phyloP scores from a whole-genome alignment of 2,797 vertebrate species.

The Lutjanus argentimaculatus region DNA sequence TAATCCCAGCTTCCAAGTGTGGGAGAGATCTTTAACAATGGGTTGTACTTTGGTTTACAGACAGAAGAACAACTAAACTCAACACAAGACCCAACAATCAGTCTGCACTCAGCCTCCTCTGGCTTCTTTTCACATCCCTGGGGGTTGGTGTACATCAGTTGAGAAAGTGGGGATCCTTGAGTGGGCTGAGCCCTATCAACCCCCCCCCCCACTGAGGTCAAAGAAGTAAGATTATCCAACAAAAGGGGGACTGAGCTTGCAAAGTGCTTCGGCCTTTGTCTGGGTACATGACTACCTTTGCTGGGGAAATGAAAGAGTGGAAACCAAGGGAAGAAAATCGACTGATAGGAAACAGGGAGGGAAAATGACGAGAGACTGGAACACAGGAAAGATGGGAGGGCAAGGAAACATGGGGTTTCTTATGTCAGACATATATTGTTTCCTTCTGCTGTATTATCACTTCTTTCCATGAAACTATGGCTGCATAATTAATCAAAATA shows the following conservation, averaged over 20 bases:
- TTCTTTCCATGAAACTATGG: background rate
- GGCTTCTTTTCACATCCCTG: constrained; percentile 19
- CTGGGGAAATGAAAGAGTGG: constrained; percentile 12
- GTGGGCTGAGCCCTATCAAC: constrained; percentile 35
- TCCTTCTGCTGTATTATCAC: background rate
- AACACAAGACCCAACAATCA: constrained; percentile 7
- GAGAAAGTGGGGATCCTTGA: constrained; percentile 48
- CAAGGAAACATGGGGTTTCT: background rate
- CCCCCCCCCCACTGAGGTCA: constrained; percentile 41
- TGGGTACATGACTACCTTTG: constrained; percentile 49
- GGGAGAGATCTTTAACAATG: background rate
- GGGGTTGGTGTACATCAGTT: constrained; percentile 22
- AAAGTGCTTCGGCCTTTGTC: constrained; percentile 63
- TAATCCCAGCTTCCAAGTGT: background rate
- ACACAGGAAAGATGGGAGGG: background rate
- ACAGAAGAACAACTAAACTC: background rate
- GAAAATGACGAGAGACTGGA: background rate
- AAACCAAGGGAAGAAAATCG: background rate
- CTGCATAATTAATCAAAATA: too few species aligned
- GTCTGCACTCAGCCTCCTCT: background rate
- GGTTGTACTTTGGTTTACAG: background rate
- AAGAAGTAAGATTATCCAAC: constrained; percentile 62
- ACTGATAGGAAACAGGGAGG: background rate
- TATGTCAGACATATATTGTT: background rate
- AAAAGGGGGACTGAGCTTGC: constrained; percentile 55